phyloP scores from a whole-genome alignment of 2,113 vertebrate species.

The Eulemur rufifrons region DNA sequence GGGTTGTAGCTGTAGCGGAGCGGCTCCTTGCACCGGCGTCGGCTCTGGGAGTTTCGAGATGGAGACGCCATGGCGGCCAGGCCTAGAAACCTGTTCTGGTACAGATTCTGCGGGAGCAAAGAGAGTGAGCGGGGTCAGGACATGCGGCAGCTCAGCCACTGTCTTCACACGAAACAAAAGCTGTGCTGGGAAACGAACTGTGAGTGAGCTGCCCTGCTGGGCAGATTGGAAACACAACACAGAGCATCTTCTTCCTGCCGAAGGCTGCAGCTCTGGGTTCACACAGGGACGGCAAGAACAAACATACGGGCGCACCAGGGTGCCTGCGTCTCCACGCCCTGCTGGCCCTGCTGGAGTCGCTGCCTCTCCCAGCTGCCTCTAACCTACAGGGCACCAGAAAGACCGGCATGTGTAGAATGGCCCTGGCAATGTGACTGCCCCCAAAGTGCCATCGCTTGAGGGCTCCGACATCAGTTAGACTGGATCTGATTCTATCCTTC shows the following conservation, averaged over 20 bases:
- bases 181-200: background rate
- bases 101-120: conserved; percentile 91
- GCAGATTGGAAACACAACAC: background rate
- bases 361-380: background rate
- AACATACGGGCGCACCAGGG: background rate
- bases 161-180: background rate
- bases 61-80: conserved; percentile 98
- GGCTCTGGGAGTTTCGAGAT: conserved; percentile 91
- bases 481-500: background rate
- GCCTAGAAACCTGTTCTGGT: conserved; percentile 97
- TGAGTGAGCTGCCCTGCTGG: background rate
- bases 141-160: too few species aligned
- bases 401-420: background rate
- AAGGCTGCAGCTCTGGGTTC: background rate
- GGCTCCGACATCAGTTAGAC: background rate
- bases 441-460: background rate
- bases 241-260: background rate
- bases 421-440: too few species aligned
- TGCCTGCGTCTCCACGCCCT: background rate
- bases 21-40: conserved; percentile 93
- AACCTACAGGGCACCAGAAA: background rate
- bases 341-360: background rate
- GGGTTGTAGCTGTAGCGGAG: conserved; percentile 93
- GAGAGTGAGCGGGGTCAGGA: background rate
- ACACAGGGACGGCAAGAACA: background rate